Evolutionary conservation across 2,113 vertebrate species (phyloP).

Genomic region (Upupa epops): DNA sequence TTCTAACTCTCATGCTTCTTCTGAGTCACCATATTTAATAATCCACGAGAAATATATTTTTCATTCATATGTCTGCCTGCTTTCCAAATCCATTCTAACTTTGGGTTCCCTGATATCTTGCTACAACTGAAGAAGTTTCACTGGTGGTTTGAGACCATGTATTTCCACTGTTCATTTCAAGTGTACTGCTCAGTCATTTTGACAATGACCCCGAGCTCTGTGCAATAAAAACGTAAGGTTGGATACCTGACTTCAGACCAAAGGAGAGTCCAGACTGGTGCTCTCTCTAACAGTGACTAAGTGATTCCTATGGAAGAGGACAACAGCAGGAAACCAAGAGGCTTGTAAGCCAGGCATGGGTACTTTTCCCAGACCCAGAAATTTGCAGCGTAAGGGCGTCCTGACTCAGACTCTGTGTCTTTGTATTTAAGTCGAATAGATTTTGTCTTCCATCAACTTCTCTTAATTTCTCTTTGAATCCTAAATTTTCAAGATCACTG

Average conservation of each 20-base stretch:
- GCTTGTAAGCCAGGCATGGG: background rate
- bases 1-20: background rate
- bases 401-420: background rate
- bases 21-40: background rate
- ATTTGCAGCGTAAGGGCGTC: background rate
- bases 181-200: background rate
- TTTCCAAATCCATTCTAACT: background rate
- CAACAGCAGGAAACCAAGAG: background rate
- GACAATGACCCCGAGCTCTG: background rate
- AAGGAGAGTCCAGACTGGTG: background rate
- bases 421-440: background rate
- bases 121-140: accelerated
- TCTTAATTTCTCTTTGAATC: background rate
- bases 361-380: background rate
- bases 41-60: background rate
- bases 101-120: background rate
- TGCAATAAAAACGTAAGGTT: background rate
- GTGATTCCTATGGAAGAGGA: background rate
- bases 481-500: background rate
- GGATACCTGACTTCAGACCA: background rate
- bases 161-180: background rate
- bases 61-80: background rate
- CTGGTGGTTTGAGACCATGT: background rate
- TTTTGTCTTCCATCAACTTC: background rate
- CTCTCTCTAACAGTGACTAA: background rate